phyloP scores from a whole-genome alignment of 2,113 vertebrate genomes.

The Helogale parvula region DNA sequence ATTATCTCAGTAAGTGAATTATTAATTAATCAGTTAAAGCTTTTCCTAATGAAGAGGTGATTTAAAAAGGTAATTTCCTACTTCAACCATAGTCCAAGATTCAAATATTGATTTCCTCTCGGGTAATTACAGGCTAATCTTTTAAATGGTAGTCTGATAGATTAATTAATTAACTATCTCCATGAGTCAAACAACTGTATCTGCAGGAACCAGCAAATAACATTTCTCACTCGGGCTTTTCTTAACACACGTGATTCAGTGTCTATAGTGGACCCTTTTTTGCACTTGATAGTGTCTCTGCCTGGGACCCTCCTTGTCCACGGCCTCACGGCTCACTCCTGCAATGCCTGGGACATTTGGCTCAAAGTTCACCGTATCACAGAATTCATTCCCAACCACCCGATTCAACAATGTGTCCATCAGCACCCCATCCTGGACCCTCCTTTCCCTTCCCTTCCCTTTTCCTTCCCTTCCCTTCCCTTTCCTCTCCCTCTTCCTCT shows the following conservation, averaged over 20 bases:
- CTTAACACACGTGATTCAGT: not conserved
- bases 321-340: not conserved
- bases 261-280: not conserved
- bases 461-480: not conserved
- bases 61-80: conserved; percentile 49
- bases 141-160: conserved; percentile 37
- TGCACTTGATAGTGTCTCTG: not conserved
- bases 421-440: not conserved
- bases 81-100: conserved; percentile 55
- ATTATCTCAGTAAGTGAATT: conserved; percentile 50
- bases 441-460: not conserved
- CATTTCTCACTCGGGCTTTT: conserved; percentile 10
- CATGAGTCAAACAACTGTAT: not conserved
- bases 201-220: not conserved
- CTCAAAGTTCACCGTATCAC: not conserved
- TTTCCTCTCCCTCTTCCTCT: too few species aligned
- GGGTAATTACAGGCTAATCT: conserved; percentile 43
- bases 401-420: not conserved
- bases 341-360: not conserved
- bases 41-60: conserved; percentile 59
- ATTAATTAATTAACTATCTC: conserved; percentile 54
- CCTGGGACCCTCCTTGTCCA: not conserved
- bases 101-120: conserved; percentile 66
- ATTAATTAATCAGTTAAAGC: conserved; percentile 66
- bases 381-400: not conserved